Conservation (phyloP, 1,140 invertebrate species). For the Camponotus vicinus region DNA sequence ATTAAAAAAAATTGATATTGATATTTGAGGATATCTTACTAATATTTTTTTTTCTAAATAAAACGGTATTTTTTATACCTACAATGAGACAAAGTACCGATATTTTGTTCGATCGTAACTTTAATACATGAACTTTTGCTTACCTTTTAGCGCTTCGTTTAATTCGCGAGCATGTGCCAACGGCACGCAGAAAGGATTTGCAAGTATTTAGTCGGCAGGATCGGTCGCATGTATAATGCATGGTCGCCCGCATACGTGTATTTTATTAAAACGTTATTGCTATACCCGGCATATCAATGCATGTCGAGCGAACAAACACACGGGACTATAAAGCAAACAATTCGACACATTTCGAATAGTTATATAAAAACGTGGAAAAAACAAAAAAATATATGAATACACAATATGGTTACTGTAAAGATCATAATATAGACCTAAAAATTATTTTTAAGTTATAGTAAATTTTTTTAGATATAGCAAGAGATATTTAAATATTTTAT, state of each 20-base stretch:
- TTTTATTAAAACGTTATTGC: conserved; percentile 54
- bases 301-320: conserved; percentile 37
- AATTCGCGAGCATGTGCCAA: conserved; percentile 50
- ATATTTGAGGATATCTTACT: conserved; percentile 7
- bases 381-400: not conserved
- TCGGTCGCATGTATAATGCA: conserved; percentile 27
- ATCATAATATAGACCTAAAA: not conserved
- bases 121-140: conserved; percentile 52
- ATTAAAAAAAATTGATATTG: conserved; percentile 4
- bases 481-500: not conserved
- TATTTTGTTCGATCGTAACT: conserved; percentile 26
- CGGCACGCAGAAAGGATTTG: conserved; percentile 57
- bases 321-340: conserved; percentile 49
- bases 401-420: not conserved
- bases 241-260: conserved; percentile 24
- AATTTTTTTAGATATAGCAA: not conserved
- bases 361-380: conserved; percentile 27
- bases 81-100: not conserved
- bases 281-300: conserved; percentile 15
- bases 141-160: conserved; percentile 48
- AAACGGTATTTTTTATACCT: conserved; percentile 1
- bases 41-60: conserved; percentile 16
- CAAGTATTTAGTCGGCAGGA: conserved; percentile 47
- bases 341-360: conserved; percentile 22
- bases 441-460: conserved; percentile 7